Percentiles rank a stretch among this genome's conserved stretches.
These are phyloP conservation scores for Orthosia incerta DNA, from an alignment of 2,888 invertebrate genomes.

Conservation along the genomic window DNA sequence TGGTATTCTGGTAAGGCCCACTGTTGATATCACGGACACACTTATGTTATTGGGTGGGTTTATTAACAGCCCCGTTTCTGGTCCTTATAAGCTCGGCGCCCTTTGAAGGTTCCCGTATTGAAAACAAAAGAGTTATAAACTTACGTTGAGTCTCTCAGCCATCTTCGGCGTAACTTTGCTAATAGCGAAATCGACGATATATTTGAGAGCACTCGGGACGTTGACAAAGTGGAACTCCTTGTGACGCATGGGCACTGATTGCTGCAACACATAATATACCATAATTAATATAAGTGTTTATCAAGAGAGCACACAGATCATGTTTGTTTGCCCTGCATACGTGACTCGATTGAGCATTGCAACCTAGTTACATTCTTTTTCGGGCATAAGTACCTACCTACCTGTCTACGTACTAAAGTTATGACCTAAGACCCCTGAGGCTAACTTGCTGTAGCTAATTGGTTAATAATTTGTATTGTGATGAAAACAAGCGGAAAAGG, in stretches of 20 bases:
- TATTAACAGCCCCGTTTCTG: too few relatives aligned
- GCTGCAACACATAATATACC: constrained; percentile 85
- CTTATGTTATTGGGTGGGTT: too few relatives aligned
- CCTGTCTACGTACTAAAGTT: neutral
- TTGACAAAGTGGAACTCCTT: constrained; percentile 94
- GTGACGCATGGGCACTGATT: constrained; percentile 95
- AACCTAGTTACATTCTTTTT: constrained; percentile 12
- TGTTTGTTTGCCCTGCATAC: constrained; percentile 54
- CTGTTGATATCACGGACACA: too few relatives aligned
- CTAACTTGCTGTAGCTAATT: neutral
- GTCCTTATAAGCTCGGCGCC: neutral
- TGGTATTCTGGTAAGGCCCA: too few relatives aligned
- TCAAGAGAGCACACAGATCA: constrained; percentile 38
- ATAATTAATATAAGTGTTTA: constrained; percentile 47
- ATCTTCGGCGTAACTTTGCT: constrained; percentile 94
- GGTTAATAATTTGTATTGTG: neutral
- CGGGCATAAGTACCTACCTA: neutral
- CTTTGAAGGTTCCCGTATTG: too few relatives aligned
- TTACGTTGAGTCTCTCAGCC: constrained; percentile 92
- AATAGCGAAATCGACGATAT: constrained; percentile 94
- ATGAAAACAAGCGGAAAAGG: constrained; percentile 17
- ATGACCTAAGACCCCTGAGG: constrained; percentile 7
- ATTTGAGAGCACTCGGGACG: constrained; percentile 93
- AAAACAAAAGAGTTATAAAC: constrained; percentile 48
- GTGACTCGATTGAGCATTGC: constrained; percentile 44